Evolutionary conservation across 92 coral and sea anemone genomes (phyloP).

Genomic region (Heliopora coerulea): DNA sequence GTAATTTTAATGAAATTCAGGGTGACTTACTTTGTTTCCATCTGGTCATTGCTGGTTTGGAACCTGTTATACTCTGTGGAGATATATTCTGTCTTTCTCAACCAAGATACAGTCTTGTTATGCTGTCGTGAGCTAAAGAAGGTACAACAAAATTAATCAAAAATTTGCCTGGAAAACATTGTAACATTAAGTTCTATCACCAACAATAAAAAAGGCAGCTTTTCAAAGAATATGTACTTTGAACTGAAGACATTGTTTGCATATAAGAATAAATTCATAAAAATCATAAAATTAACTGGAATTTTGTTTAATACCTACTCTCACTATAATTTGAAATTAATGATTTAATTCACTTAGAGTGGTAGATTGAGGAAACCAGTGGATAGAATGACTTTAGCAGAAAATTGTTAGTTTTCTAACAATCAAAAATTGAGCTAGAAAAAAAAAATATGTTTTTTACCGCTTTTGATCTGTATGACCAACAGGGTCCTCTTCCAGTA

Average conservation of each 20-base stretch:
- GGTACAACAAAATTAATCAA: not conserved
- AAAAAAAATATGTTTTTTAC: constrained; percentile 31
- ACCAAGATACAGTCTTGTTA: constrained; percentile 97
- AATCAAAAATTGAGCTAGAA: not conserved
- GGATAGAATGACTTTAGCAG: no score
- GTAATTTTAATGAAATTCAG: not conserved
- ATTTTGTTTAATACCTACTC: no score
- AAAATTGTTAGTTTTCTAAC: no score
- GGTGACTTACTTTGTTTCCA: constrained; percentile 73
- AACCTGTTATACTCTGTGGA: constrained; percentile 95
- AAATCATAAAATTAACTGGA: no score
- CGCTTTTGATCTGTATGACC: constrained; percentile 91
- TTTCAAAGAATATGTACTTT: no score
- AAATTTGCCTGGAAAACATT: no score
- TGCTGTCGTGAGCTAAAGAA: constrained; percentile 84
- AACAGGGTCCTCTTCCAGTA: constrained; percentile 89
- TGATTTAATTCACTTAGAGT: no score
- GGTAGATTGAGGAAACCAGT: not conserved
- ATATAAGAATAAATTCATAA: no score
- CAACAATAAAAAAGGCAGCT: no score
- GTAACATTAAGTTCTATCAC: no score
- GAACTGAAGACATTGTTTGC: no score
- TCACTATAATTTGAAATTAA: no score
- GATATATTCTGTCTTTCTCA: constrained; percentile 94
- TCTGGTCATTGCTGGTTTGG: constrained; percentile 96